Evolutionary conservation across 2,888 invertebrate species (phyloP).

Genomic region (Parelbella ahira): DNA sequence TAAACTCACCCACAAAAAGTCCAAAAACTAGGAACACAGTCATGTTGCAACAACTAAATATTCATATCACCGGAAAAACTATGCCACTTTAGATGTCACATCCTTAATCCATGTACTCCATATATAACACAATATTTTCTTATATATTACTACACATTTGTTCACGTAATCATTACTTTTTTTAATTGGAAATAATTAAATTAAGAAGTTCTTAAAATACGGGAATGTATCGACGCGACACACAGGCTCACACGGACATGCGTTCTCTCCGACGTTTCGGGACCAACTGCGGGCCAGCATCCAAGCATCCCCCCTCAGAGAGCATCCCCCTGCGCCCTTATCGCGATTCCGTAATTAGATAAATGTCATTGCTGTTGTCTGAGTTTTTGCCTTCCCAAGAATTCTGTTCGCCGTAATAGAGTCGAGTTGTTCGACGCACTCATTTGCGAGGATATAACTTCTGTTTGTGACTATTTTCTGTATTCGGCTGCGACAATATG

Average conservation of each 20-base stretch:
- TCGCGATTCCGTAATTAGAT: constrained; percentile 77
- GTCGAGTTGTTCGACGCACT: constrained; percentile 36
- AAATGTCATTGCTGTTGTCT: constrained; percentile 76
- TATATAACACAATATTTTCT: constrained; percentile 7
- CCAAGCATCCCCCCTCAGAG: constrained; percentile 34
- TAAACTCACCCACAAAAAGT: constrained; percentile 49
- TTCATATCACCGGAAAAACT: constrained; percentile 34
- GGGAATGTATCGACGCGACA: constrained; percentile 30
- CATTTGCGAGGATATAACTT: constrained; percentile 4
- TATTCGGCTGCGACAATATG: too few relatives aligned
- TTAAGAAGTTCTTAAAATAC: constrained; percentile 26
- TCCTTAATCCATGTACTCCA: constrained; percentile 24
- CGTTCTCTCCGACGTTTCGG: constrained; percentile 33
- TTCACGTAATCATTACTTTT: constrained; percentile 23
- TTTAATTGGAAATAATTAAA: constrained; percentile 14
- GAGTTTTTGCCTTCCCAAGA: constrained; percentile 46
- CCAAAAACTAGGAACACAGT: constrained; percentile 49
- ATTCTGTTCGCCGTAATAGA: constrained; percentile 53
- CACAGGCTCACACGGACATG: constrained; percentile 28
- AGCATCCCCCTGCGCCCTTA: constrained; percentile 48
- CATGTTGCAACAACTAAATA: constrained; percentile 40
- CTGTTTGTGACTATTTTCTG: too few relatives aligned
- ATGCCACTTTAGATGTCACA: constrained; percentile 43
- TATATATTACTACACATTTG: constrained; percentile 24
- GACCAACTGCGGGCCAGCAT: constrained; percentile 61